Conservation (phyloP, 1,140 invertebrate genomes). For the Drosophila arizonae region DNA sequence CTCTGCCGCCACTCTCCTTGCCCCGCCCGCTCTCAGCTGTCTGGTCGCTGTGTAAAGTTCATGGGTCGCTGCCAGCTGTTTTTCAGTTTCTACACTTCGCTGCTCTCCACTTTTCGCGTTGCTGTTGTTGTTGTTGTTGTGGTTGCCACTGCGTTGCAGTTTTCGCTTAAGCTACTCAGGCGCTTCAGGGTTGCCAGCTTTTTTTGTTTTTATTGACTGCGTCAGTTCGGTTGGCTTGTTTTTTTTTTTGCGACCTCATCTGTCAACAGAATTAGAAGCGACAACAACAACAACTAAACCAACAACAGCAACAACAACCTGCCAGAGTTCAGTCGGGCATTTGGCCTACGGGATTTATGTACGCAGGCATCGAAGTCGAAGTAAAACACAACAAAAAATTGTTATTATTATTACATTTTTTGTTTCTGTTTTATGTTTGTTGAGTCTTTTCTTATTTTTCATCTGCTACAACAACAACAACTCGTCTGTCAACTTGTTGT, state of each 20-base stretch:
- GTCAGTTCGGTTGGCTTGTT: slow-evolving; percentile 49
- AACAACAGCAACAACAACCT: slow-evolving; percentile 17
- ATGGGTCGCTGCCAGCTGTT: slow-evolving; percentile 62
- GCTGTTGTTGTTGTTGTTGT: slow-evolving; percentile 21
- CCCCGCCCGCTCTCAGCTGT: background rate
- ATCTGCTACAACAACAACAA: slow-evolving; percentile 25
- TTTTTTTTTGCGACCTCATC: slow-evolving; percentile 70
- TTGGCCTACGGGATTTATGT: slow-evolving; percentile 29
- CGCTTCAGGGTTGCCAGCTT: slow-evolving; percentile 74
- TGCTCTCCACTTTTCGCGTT: background rate
- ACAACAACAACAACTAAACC: slow-evolving; percentile 36
- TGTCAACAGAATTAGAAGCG: slow-evolving; percentile 78
- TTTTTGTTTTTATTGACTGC: slow-evolving; percentile 45
- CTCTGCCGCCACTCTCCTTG: background rate
- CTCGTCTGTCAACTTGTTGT: slow-evolving; percentile 73
- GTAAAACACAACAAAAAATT: slow-evolving; percentile 57
- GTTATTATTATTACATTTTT: slow-evolving; percentile 69
- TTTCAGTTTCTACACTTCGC: slow-evolving; percentile 25
- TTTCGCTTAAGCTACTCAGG: slow-evolving; percentile 50
- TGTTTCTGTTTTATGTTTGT: background rate
- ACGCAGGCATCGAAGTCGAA: slow-evolving; percentile 26
- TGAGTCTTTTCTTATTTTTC: background rate
- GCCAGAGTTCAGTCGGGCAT: slow-evolving; percentile 25
- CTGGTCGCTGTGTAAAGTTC: slow-evolving; percentile 67
- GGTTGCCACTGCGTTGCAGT: slow-evolving; percentile 56